These are phyloP conservation scores for Nemoura dubitans DNA, from an alignment of 2,888 invertebrate genomes.

Conservation along the genomic window DNA sequence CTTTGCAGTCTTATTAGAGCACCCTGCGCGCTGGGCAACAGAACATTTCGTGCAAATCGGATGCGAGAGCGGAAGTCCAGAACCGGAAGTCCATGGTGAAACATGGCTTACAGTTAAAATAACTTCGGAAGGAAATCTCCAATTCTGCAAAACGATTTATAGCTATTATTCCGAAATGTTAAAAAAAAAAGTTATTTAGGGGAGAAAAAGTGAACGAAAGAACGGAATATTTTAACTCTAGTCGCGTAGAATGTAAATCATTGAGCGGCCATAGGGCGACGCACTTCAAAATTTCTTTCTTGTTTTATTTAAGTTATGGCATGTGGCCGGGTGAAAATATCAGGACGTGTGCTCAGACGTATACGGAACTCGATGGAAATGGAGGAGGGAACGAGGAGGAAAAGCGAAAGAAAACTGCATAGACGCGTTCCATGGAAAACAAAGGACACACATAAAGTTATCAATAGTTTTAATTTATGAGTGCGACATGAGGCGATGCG, in stretches of 20 bases:
- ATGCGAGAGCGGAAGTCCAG: slow-evolving; percentile 9
- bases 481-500: neutral
- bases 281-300: slow-evolving; percentile 37
- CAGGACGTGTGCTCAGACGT: neutral
- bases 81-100: slow-evolving; percentile 13
- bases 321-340: neutral
- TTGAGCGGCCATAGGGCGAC: neutral
- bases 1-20: neutral
- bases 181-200: slow-evolving; percentile 41
- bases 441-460: neutral
- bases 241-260: slow-evolving; percentile 41
- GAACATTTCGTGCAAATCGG: neutral
- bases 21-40: neutral
- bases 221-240: slow-evolving; percentile 39
- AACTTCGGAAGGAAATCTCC: slow-evolving; percentile 41
- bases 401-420: neutral
- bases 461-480: slow-evolving; percentile 1
- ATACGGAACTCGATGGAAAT: neutral
- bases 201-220: slow-evolving; percentile 40
- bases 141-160: slow-evolving; percentile 43
- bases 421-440: neutral
- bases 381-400: neutral
- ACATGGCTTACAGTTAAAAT: slow-evolving; percentile 38
- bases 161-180: slow-evolving; percentile 39
- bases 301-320: slow-evolving; percentile 16